Evolutionary conservation across 1,140 invertebrate species (phyloP), one percentile per base, ranked within the genome.

Genomic region (Zaprionus inermis): DNA sequence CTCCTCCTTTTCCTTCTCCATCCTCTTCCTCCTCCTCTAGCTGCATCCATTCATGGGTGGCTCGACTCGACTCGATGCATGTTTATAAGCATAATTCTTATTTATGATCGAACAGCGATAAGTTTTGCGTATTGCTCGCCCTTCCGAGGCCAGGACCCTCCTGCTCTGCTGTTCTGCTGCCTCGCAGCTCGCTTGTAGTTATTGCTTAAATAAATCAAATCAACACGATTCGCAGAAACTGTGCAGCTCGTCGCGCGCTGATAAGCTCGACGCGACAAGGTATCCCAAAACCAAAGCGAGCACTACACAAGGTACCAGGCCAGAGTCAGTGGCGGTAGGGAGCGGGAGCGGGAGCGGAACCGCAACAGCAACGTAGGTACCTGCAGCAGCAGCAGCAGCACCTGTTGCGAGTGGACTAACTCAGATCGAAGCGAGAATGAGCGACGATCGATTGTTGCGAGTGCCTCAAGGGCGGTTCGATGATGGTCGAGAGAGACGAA

Each of bases 181-280:
- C 71, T 54, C n/a, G n/a, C n/a, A n/a, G n/a, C n/a, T n/a, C n/a
- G n/a, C 57, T 57, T 77, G 44, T 57, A 49, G 34, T 69, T 69
- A 56, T 46, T 69, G 64, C 72, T 88, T 72, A 81, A 88, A 88
- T 91, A 91, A 91, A 91, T 91, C 88, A 91, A 91, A 90, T 91
- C 88, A 91, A 89, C 84, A 91, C 89, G 80, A 90, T 90, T 89
- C 84, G 85, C 65, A 89, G 84, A 90, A 88, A 89, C 78, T 73
- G 36, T 70, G 60, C 72, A 64, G 58, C 72, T 32, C 34, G 16
- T 4, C 2, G 9, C 56, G 11, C 24, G 41, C 73, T 75, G 81
- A 85, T 85, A 86, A 84, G 73, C 28, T n/a, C 30, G 34, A 61
- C 38, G 64, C 75, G 46, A 68, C 58, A 66, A 72, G 44, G 28